These are phyloP conservation scores for Anhinga rufa DNA, from an alignment of 2,113 vertebrate genomes.

Conservation along the genomic window DNA sequence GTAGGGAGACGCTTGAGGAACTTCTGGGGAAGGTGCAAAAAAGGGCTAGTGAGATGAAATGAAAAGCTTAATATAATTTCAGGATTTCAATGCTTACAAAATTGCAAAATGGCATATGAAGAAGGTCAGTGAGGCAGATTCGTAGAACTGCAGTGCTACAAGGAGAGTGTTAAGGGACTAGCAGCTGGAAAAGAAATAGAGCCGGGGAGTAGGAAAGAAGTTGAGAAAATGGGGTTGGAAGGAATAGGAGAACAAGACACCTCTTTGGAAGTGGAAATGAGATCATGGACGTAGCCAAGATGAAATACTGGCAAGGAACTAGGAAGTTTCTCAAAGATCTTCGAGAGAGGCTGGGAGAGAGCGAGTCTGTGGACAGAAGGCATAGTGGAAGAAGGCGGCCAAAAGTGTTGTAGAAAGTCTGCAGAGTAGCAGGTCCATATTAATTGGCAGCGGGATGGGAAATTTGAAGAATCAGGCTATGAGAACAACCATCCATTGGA, in stretches of 20 bases:
- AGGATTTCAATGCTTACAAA: neutral
- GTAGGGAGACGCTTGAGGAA: neutral
- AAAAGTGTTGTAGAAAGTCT: neutral
- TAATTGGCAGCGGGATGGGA: neutral
- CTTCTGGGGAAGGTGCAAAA: neutral
- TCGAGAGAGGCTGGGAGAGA: neutral
- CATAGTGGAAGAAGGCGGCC: neutral
- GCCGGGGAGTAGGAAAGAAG: neutral
- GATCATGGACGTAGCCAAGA: neutral
- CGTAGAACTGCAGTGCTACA: neutral
- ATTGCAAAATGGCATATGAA: neutral
- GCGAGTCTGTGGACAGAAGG: neutral
- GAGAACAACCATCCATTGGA: neutral
- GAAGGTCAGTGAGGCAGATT: neutral
- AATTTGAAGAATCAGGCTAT: neutral
- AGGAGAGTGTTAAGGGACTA: neutral
- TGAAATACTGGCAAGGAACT: neutral
- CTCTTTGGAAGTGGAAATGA: neutral
- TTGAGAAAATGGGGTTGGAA: neutral
- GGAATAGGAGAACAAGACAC: neutral
- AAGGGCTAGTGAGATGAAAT: neutral
- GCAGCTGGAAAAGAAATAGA: neutral
- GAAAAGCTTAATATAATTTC: neutral
- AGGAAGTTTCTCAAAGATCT: neutral
- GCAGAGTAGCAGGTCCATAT: neutral